Evolutionary conservation across 2,113 vertebrate genomes (phyloP).

Genomic region (Carassius auratus): DNA sequence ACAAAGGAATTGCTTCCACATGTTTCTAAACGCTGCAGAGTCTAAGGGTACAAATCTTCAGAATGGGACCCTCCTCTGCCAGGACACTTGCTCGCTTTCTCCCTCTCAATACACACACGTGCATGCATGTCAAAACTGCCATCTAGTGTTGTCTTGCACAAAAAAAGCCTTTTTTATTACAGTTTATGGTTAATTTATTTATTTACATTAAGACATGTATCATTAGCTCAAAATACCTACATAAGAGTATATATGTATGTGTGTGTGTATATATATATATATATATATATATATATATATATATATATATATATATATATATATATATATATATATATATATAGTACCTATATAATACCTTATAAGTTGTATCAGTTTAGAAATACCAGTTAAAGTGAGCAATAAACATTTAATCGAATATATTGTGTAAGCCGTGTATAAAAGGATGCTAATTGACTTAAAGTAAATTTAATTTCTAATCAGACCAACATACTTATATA

Average conservation of each 20-base stretch:
- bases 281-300: too few relatives aligned
- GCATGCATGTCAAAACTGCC: slow-evolving; percentile 78
- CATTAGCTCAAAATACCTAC: background rate
- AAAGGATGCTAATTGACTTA: background rate
- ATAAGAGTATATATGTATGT: too few relatives aligned
- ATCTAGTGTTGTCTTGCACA: slow-evolving; percentile 76
- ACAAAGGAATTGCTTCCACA: slow-evolving; percentile 99
- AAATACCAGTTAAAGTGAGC: background rate
- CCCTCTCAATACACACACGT: slow-evolving; percentile 47
- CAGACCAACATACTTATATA: background rate
- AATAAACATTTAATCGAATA: background rate
- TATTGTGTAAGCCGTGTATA: background rate
- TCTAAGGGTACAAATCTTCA: slow-evolving; percentile 59
- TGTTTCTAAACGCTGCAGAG: slow-evolving; percentile 88
- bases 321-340: too few relatives aligned
- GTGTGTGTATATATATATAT: too few relatives aligned
- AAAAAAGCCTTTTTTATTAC: background rate
- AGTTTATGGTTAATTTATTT: background rate
- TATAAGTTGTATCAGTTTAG: background rate
- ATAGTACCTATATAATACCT: too few relatives aligned
- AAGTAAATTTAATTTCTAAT: background rate
- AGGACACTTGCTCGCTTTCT: slow-evolving; percentile 50
- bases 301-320: too few relatives aligned
- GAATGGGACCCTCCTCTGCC: slow-evolving; percentile 33
- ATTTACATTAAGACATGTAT: background rate